phyloP scores from a whole-genome alignment of 2,888 invertebrate genomes.

The Pristionchus maxplancki region DNA sequence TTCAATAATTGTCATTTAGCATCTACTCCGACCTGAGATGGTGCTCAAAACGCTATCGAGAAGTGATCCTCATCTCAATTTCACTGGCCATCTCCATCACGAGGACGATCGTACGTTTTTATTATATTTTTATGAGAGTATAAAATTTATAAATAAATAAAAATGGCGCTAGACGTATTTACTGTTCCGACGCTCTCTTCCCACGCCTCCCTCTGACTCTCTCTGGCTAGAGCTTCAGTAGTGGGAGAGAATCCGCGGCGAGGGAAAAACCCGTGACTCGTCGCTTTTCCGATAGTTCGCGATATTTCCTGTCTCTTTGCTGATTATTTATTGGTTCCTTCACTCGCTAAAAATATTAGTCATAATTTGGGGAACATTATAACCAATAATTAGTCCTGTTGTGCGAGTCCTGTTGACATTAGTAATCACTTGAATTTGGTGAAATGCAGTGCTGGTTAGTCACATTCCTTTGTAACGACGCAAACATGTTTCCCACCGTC shows the following conservation, averaged over 20 bases:
- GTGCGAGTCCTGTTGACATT: neutral
- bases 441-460: neutral
- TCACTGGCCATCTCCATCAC: slow-evolving; percentile 24
- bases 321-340: neutral
- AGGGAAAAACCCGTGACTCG: slow-evolving; percentile 24
- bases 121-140: neutral
- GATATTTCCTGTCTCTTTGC: neutral
- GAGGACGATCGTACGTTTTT: slow-evolving; percentile 25
- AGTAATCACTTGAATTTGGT: neutral
- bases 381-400: too few relatives aligned
- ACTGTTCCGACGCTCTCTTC: neutral
- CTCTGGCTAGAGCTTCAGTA: slow-evolving; percentile 1
- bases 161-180: neutral
- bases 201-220: neutral
- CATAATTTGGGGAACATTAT: neutral
- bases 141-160: neutral
- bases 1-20: neutral
- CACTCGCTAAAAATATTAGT: neutral
- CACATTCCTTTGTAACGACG: neutral
- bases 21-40: slow-evolving; percentile 28
- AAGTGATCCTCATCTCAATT: slow-evolving; percentile 52
- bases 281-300: neutral
- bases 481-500: neutral
- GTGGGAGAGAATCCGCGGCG: neutral
- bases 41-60: slow-evolving; percentile 16